A percentile compares a stretch with the other conserved stretches of the same genome.
These are phyloP conservation scores for Hecatera dysodea DNA, from an alignment of 2,888 invertebrate genomes.

Conservation along the genomic window DNA sequence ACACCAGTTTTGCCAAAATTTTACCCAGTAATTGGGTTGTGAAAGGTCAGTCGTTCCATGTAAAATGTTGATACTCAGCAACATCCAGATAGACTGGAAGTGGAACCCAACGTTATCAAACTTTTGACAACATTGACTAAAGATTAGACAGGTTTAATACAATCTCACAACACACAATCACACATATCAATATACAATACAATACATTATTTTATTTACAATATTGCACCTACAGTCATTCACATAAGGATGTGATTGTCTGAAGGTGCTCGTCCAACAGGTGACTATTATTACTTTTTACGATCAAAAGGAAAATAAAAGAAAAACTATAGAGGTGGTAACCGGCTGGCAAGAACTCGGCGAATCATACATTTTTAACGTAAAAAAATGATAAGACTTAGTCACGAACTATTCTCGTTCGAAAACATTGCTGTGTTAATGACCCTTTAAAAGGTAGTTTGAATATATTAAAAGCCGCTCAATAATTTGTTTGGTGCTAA, in stretches of 20 bases:
- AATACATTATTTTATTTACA: constrained; percentile 2
- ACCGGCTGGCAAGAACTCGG: constrained; percentile 12
- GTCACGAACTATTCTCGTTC: constrained; percentile 47
- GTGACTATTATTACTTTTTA: constrained; percentile 25
- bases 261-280: constrained; percentile 11
- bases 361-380: constrained; percentile 22
- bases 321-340: background rate
- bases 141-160: too few relatives aligned
- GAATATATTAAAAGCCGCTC: constrained; percentile 44
- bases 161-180: too few relatives aligned
- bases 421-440: constrained; percentile 33
- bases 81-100: too few relatives aligned
- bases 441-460: constrained; percentile 42
- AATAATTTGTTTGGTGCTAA: constrained; percentile 38
- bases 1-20: too few relatives aligned
- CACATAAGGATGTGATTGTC: background rate
- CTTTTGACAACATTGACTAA: too few relatives aligned
- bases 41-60: too few relatives aligned
- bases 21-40: too few relatives aligned
- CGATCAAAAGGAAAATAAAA: constrained; percentile 18
- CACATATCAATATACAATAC: too few relatives aligned
- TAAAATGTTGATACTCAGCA: too few relatives aligned
- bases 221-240: constrained; percentile 17
- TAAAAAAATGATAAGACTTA: constrained; percentile 27
- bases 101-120: too few relatives aligned